Percentiles rank a stretch among this genome's conserved stretches.
These are phyloP conservation scores for Bubo bubo DNA, from an alignment of 2,113 vertebrate species.

Conservation along the genomic window DNA sequence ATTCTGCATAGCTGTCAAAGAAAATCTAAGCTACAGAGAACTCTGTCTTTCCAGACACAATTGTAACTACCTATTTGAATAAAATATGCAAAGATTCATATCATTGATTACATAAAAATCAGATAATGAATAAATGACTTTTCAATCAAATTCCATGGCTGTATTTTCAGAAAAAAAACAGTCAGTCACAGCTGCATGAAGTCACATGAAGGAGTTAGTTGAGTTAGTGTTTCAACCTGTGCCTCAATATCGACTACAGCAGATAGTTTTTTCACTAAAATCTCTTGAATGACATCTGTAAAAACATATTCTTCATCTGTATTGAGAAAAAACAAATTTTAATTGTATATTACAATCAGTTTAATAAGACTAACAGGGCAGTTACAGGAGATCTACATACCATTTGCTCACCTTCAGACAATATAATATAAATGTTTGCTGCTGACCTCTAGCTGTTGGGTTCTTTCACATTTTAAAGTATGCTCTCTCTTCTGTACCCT, in stretches of 20 bases:
- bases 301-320: not conserved
- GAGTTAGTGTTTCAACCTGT: not conserved
- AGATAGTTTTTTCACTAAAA: not conserved
- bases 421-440: not conserved
- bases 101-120: not conserved
- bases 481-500: not conserved
- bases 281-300: not conserved
- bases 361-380: not conserved
- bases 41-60: not conserved
- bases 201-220: not conserved
- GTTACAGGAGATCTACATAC: not conserved
- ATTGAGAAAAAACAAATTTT: not conserved
- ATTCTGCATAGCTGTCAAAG: slow-evolving; percentile 6
- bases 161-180: not conserved
- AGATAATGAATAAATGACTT: not conserved
- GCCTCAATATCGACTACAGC: not conserved
- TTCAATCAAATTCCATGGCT: not conserved
- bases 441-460: not conserved
- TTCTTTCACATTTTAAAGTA: not conserved
- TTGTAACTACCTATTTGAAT: slow-evolving; percentile 5
- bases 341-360: not conserved
- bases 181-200: not conserved
- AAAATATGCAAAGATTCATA: slow-evolving; percentile 15
- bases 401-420: not conserved
- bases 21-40: not conserved